phyloP scores from a whole-genome alignment of 2,797 vertebrate species.

The Botia kubotai region DNA sequence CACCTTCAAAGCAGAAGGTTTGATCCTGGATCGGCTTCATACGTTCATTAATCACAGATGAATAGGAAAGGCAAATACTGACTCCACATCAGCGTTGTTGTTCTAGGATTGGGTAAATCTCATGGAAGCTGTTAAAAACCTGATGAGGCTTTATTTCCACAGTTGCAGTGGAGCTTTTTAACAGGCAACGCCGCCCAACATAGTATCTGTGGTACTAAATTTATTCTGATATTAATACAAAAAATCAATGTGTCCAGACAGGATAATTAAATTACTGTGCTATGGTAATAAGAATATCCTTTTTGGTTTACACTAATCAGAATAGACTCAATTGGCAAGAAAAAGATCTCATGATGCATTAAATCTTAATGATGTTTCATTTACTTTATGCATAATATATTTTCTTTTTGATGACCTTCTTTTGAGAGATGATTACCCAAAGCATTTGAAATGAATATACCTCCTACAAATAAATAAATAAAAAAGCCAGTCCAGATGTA shows the following conservation, averaged over 20 bases:
- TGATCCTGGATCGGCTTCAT: background rate
- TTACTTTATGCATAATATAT: background rate
- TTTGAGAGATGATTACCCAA: background rate
- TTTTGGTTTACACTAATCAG: no score
- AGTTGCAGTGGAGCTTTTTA: no score
- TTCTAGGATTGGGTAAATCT: background rate
- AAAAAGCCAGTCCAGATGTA: background rate
- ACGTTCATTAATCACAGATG: constrained; percentile 18
- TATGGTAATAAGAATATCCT: background rate
- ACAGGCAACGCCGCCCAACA: no score
- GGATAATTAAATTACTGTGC: background rate
- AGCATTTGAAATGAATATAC: background rate
- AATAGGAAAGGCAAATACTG: constrained; percentile 1
- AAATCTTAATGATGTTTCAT: background rate
- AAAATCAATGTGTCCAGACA: background rate
- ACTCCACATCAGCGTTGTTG: background rate
- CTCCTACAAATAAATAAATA: background rate
- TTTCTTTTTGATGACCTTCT: background rate
- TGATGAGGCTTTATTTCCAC: no score
- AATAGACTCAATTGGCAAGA: no score
- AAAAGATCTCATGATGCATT: no score
- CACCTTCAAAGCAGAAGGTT: constrained; percentile 1
- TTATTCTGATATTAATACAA: background rate
- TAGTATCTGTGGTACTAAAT: background rate
- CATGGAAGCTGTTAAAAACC: no score